Conservation (phyloP, 2,797 vertebrate species). For the Coracias cyanogaster region DNA sequence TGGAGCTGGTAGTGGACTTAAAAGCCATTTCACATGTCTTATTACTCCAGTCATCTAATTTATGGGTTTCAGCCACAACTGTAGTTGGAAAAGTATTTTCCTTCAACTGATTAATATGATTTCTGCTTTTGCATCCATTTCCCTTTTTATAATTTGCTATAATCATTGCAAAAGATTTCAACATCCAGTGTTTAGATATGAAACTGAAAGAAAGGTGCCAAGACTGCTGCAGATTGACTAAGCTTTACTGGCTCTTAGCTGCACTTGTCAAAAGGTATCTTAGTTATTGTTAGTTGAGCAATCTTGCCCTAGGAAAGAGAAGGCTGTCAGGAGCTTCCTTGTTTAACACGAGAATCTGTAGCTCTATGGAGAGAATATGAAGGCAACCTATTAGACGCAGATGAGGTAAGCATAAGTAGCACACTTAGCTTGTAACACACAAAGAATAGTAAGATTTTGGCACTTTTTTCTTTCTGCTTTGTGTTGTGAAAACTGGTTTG, state of each 20-base stretch:
- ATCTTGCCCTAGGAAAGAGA: constrained; percentile 74
- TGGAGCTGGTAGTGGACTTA: constrained; percentile 80
- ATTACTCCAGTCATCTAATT: constrained; percentile 84
- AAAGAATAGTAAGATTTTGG: background rate
- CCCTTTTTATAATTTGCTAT: constrained; percentile 11
- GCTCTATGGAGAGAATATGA: constrained; percentile 23
- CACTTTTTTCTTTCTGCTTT: background rate
- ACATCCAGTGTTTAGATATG: constrained; percentile 32
- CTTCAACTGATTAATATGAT: constrained; percentile 77
- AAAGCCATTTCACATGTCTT: constrained; percentile 85
- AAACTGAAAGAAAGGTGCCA: constrained; percentile 62
- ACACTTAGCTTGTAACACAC: background rate
- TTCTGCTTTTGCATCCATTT: constrained; percentile 68
- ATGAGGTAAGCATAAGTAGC: constrained; percentile 47
- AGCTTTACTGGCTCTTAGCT: constrained; percentile 69
- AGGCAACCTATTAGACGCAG: constrained; percentile 61
- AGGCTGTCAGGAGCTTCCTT: constrained; percentile 66
- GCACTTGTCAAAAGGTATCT: constrained; percentile 79
- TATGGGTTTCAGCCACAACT: constrained; percentile 79
- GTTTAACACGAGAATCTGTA: constrained; percentile 69
- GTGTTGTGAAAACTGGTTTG: background rate
- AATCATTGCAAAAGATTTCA: constrained; percentile 19
- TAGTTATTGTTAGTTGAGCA: constrained; percentile 74
- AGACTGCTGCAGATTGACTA: constrained; percentile 60
- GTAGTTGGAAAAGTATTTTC: constrained; percentile 77